Percentiles rank a stretch among this genome's conserved stretches.
Conservation (phyloP, 37 sponge, comb jelly and placozoan genomes). For the Hormiphora californensis region DNA sequence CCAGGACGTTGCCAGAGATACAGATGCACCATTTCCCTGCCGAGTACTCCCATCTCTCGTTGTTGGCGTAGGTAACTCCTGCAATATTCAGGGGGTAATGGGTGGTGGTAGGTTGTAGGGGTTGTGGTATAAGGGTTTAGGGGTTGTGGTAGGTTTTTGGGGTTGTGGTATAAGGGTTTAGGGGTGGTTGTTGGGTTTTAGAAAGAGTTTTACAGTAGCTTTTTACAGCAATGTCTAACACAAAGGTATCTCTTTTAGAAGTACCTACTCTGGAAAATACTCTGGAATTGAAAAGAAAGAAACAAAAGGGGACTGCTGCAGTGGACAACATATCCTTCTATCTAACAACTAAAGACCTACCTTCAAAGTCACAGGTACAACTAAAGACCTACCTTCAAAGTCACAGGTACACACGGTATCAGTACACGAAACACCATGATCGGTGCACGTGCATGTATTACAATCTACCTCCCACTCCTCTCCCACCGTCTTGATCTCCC, state of each 20-base stretch:
- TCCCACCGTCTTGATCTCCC: background rate
- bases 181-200: too few species aligned
- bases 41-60: background rate
- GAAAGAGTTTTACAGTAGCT: too few species aligned
- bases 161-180: background rate
- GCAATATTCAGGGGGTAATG: background rate
- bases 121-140: background rate
- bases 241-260: too few species aligned
- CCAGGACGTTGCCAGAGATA: background rate
- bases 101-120: background rate
- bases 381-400: background rate
- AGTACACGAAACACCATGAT: background rate
- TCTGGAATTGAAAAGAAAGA: too few species aligned
- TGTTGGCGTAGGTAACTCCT: background rate
- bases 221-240: too few species aligned
- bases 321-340: too few species aligned
- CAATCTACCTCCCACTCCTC: background rate
- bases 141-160: background rate
- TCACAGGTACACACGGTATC: background rate
- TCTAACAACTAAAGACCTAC: background rate
- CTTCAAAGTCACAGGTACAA: background rate
- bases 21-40: background rate
- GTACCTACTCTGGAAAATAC: too few species aligned
- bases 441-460: slow-evolving; percentile 7
- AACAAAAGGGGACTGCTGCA: too few species aligned